Percentiles rank a stretch among this genome's conserved stretches.
Evolutionary conservation across 1,140 invertebrate species (phyloP).

Genomic region (Phortica variegata): DNA sequence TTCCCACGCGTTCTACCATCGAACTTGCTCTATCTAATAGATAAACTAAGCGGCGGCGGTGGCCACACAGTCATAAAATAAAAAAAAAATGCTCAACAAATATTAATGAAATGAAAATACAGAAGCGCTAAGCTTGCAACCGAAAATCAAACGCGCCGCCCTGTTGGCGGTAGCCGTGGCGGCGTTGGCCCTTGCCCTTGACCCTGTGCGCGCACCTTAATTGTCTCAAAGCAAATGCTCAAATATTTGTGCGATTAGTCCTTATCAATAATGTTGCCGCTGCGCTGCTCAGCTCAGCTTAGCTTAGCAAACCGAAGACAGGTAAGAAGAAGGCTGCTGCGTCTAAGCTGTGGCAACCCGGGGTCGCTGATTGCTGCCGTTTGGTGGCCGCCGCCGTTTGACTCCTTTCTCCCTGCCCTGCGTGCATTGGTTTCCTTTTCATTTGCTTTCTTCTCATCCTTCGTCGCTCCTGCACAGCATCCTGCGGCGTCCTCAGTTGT

Average conservation of each 20-base stretch:
- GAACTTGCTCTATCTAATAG: constrained; percentile 29
- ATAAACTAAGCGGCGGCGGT: constrained; percentile 37
- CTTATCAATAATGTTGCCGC: constrained; percentile 35
- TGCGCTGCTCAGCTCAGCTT: constrained; percentile 20
- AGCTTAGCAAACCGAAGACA: constrained; percentile 13
- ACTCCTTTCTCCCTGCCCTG: constrained; percentile 40
- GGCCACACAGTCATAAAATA: constrained; percentile 37
- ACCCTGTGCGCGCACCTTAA: no score
- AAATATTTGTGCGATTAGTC: constrained; percentile 56
- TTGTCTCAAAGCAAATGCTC: constrained; percentile 40
- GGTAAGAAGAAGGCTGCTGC: no score
- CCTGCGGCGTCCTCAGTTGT: constrained; percentile 48
- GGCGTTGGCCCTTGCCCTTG: no score
- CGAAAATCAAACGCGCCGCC: constrained; percentile 42
- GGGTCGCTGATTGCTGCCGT: constrained; percentile 15
- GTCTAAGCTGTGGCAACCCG: constrained; percentile 27
- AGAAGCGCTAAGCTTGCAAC: constrained; percentile 38
- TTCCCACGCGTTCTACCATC: constrained; percentile 34
- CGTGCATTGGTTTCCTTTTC: constrained; percentile 31
- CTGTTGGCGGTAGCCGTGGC: constrained; percentile 20
- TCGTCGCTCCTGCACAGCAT: constrained; percentile 18
- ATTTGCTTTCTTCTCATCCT: no score
- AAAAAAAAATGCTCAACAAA: constrained; percentile 11
- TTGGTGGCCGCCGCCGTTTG: constrained; percentile 19
- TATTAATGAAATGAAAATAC: constrained; percentile 23